Evolutionary conservation across 2,888 invertebrate genomes (phyloP).

Genomic region (Apotomis betuletana): DNA sequence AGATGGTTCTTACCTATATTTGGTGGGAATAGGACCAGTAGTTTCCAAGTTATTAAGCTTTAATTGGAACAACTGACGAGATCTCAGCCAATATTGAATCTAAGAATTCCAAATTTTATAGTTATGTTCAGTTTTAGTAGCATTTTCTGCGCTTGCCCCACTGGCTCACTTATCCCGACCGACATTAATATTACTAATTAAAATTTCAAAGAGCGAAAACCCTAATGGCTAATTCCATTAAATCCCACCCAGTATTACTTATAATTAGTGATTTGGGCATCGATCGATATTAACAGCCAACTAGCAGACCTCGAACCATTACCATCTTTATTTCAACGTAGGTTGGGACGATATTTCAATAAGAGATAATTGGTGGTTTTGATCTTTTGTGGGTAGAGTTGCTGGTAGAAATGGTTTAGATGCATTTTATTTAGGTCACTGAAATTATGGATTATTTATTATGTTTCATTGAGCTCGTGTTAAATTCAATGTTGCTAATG

Average conservation of each 20-base stretch:
- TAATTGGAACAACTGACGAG: too few species aligned
- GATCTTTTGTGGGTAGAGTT: neutral
- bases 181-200: neutral
- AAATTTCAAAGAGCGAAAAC: conserved; percentile 49
- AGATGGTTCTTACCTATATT: too few species aligned
- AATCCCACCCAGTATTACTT: conserved; percentile 60
- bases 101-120: too few species aligned
- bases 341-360: neutral
- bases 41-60: too few species aligned
- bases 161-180: too few species aligned
- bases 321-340: neutral
- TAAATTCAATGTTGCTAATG: too few species aligned
- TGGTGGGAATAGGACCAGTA: too few species aligned
- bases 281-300: conserved; percentile 19
- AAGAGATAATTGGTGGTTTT: neutral
- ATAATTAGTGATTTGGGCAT: conserved; percentile 69
- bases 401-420: neutral
- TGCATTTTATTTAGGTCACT: neutral
- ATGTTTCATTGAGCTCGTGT: too few species aligned
- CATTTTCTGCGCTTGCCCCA: too few species aligned
- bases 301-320: neutral
- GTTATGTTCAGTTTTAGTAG: too few species aligned
- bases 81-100: too few species aligned
- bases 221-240: conserved; percentile 71
- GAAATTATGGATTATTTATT: neutral